These are phyloP conservation scores for Xestobium rufovillosum DNA, from an alignment of 2,888 invertebrate species.

Conservation along the genomic window DNA sequence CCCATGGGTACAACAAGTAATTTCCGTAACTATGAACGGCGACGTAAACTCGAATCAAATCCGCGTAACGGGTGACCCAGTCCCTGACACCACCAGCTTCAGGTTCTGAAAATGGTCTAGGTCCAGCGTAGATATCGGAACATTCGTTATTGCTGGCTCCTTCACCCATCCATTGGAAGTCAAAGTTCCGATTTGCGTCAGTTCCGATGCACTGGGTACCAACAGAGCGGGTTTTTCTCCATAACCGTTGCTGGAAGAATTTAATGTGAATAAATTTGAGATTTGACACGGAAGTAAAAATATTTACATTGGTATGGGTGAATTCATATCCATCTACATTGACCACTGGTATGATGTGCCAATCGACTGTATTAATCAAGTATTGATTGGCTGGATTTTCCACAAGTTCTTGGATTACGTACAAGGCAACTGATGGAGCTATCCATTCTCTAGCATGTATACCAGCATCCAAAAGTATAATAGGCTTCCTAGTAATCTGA, in stretches of 20 bases:
- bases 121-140: slow-evolving; percentile 41
- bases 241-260: slow-evolving; percentile 26
- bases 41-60: slow-evolving; percentile 55
- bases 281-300: no score
- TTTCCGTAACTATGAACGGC: slow-evolving; percentile 70
- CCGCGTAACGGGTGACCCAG: no score
- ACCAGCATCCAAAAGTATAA: slow-evolving; percentile 50
- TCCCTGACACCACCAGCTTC: no score
- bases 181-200: slow-evolving; percentile 29
- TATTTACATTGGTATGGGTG: slow-evolving; percentile 33
- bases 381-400: slow-evolving; percentile 29
- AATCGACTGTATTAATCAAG: slow-evolving; percentile 43
- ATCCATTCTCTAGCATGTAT: slow-evolving; percentile 66
- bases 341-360: slow-evolving; percentile 44
- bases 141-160: no score
- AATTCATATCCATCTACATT: slow-evolving; percentile 52
- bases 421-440: slow-evolving; percentile 52
- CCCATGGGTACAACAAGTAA: slow-evolving; percentile 63
- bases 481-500: slow-evolving; percentile 41
- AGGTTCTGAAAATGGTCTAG: no score
- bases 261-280: no score
- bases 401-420: slow-evolving; percentile 52
- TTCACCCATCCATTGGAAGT: slow-evolving; percentile 24
- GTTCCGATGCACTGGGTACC: slow-evolving; percentile 22
- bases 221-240: slow-evolving; percentile 29